Percentiles rank a stretch among this genome's conserved stretches.
Conservation (phyloP, 2,113 vertebrate species). For the Brachirus orientalis region DNA sequence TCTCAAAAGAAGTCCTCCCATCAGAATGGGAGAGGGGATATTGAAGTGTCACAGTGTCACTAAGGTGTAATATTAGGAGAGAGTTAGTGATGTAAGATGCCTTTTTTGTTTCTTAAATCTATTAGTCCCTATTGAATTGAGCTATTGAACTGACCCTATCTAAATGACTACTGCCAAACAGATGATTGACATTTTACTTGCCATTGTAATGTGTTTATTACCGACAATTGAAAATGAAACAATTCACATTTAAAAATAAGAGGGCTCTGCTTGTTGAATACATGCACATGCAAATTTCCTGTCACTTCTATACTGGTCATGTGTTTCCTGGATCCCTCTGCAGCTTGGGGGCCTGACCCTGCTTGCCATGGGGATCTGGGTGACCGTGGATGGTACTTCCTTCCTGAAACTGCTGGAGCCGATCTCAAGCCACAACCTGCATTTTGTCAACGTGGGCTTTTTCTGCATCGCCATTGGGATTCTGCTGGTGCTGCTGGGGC, state of each 20-base stretch:
- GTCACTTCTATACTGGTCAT: background rate
- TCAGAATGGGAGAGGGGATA: constrained; percentile 2
- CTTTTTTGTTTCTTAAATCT: constrained; percentile 20
- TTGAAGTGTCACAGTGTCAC: constrained; percentile 27
- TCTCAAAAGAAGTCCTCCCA: constrained; percentile 8
- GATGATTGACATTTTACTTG: background rate
- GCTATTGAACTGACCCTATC: constrained; percentile 10
- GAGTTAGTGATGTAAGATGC: constrained; percentile 19
- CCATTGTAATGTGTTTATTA: background rate
- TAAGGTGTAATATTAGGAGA: background rate
- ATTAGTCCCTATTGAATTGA: constrained; percentile 9
- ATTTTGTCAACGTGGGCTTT: constrained; percentile 86
- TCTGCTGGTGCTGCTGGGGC: constrained; percentile 84
- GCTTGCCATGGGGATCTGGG: constrained; percentile 90
- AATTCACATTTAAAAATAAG: too few species aligned
- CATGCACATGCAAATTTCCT: background rate
- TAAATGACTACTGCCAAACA: background rate
- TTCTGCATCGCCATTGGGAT: constrained; percentile 86
- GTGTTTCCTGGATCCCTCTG: constrained; percentile 10
- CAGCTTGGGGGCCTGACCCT: constrained; percentile 86
- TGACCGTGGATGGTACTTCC: constrained; percentile 79
- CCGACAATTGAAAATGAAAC: background rate
- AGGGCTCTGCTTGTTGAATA: too few species aligned
- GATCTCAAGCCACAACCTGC: constrained; percentile 58
- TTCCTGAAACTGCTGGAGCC: constrained; percentile 83